Conservation (phyloP, 2,113 vertebrate genomes). For the Psettodes erumei region DNA sequence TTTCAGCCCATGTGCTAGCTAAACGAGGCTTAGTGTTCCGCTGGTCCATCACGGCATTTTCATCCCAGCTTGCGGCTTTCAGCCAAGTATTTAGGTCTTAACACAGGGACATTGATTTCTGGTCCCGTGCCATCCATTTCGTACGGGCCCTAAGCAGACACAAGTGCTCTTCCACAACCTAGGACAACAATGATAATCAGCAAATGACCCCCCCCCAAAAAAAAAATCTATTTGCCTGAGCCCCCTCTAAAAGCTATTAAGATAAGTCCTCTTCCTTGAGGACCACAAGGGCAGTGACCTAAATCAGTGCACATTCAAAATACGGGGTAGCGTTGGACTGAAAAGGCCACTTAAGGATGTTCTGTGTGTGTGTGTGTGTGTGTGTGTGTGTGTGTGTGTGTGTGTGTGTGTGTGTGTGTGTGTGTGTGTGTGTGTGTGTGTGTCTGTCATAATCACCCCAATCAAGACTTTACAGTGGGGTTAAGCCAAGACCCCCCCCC, state of each 20-base stretch:
- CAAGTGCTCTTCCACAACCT: conserved; percentile 37
- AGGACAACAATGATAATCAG: conserved; percentile 59
- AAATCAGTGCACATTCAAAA: conserved; percentile 55
- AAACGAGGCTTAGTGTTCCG: conserved; percentile 70
- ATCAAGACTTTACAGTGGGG: conserved; percentile 63
- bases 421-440: conserved; percentile 34
- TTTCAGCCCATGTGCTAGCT: conserved; percentile 55
- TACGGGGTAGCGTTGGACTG: conserved; percentile 29
- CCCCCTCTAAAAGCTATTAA: conserved; percentile 58
- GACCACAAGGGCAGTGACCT: conserved; percentile 61
- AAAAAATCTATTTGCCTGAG: conserved; percentile 50
- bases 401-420: conserved; percentile 32
- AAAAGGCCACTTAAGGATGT: conserved; percentile 61
- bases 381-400: conserved; percentile 39
- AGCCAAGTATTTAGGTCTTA: conserved; percentile 65
- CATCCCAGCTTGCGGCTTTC: conserved; percentile 61
- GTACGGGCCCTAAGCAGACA: conserved; percentile 40
- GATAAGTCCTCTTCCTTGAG: conserved; percentile 61
- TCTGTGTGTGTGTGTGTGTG: conserved; percentile 30
- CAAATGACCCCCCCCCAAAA: conserved; percentile 7
- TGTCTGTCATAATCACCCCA: conserved; percentile 68
- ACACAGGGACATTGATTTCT: conserved; percentile 63
- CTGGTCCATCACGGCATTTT: conserved; percentile 69
- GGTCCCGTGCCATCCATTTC: conserved; percentile 54
- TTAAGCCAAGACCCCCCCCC: conserved; percentile 50